Evolutionary conservation across 1,140 invertebrate genomes (phyloP).

Genomic region (Dinoponera quadriceps): DNA sequence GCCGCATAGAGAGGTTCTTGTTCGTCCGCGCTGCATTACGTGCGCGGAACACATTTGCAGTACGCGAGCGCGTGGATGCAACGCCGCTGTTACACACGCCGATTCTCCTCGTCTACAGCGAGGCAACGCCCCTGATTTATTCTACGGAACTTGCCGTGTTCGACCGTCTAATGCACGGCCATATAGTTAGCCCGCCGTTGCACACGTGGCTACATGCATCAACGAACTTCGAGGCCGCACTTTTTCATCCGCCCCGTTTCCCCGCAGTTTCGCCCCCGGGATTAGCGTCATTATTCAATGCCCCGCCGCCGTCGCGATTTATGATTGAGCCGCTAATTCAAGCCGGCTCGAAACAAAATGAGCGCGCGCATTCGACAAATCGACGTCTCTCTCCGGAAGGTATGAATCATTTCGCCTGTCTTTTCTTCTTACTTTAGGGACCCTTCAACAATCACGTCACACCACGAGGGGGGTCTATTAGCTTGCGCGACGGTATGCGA

Average conservation of each 20-base stretch:
- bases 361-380: not conserved
- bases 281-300: conserved; percentile 39
- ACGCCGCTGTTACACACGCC: conserved; percentile 66
- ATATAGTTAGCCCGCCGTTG: conserved; percentile 37
- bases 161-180: conserved; percentile 62
- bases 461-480: too few species aligned
- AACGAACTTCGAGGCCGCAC: conserved; percentile 45
- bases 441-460: too few species aligned
- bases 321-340: conserved; percentile 36
- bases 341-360: not conserved
- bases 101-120: conserved; percentile 56
- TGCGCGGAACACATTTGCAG: conserved; percentile 46
- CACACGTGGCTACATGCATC: conserved; percentile 51
- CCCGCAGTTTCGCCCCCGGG: not conserved
- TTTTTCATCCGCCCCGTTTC: conserved; percentile 34
- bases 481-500: too few species aligned
- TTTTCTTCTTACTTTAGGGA: too few species aligned
- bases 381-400: not conserved
- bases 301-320: conserved; percentile 3
- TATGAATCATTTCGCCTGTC: not conserved
- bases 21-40: conserved; percentile 41
- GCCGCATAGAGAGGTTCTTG: conserved; percentile 24
- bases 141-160: conserved; percentile 65
- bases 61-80: conserved; percentile 47
- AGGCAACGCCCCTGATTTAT: conserved; percentile 65